Evolutionary conservation across 2,113 vertebrate genomes (phyloP).

Genomic region (Typhlomys cinereus): DNA sequence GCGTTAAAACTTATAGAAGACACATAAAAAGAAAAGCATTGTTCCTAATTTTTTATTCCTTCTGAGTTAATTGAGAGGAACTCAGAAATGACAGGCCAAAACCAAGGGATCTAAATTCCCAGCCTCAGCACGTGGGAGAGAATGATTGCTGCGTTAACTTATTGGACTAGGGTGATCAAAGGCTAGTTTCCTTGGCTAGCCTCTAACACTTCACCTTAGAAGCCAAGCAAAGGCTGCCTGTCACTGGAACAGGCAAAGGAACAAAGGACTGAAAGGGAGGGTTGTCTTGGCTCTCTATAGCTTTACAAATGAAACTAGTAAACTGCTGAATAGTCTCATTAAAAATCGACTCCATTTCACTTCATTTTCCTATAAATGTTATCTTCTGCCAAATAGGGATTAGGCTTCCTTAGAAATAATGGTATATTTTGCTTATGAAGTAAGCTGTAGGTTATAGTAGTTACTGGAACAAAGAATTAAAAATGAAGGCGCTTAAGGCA

Average conservation of each 20-base stretch:
- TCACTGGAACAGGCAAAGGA: constrained; percentile 26
- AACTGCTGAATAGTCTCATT: constrained; percentile 41
- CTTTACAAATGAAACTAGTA: constrained; percentile 59
- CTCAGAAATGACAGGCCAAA: background rate
- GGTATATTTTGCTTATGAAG: constrained; percentile 56
- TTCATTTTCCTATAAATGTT: constrained; percentile 45
- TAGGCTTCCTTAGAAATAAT: constrained; percentile 50
- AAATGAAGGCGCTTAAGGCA: constrained; percentile 59
- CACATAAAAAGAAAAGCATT: background rate
- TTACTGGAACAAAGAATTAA: constrained; percentile 55
- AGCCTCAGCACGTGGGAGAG: background rate
- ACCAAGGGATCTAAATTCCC: background rate
- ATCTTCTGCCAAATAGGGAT: constrained; percentile 58
- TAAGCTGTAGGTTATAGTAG: constrained; percentile 72
- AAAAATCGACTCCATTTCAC: constrained; percentile 27
- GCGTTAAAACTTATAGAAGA: background rate
- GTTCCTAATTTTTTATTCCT: background rate
- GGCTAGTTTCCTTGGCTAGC: background rate
- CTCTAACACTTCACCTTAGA: background rate
- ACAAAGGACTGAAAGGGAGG: constrained; percentile 44
- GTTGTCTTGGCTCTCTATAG: constrained; percentile 7
- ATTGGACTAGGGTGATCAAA: background rate
- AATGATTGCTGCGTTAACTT: background rate
- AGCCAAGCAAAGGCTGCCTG: constrained; percentile 27
- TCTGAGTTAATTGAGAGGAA: constrained; percentile 32